Evolutionary conservation across 2,888 invertebrate species (phyloP).

Genomic region (Prosopocoilus inquinatus): DNA sequence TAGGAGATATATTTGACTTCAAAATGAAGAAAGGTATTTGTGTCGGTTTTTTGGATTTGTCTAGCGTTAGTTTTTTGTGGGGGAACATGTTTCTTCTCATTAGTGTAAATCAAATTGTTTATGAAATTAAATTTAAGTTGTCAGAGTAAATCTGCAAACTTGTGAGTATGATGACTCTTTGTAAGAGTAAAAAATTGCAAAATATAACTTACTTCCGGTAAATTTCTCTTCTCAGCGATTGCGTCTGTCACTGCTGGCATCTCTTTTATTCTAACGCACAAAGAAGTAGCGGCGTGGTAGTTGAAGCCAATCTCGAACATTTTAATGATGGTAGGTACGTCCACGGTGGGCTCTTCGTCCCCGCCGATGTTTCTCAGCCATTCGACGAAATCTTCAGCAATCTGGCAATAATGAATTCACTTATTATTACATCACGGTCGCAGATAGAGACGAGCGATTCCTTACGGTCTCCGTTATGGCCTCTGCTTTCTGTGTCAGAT

Average conservation of each 20-base stretch:
- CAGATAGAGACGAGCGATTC: not conserved
- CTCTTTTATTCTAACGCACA: slow-evolving; percentile 57
- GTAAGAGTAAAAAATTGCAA: slow-evolving; percentile 38
- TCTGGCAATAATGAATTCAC: slow-evolving; percentile 30
- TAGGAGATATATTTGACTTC: too few relatives aligned
- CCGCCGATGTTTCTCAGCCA: slow-evolving; percentile 43
- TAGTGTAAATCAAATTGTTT: too few relatives aligned
- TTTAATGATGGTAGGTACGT: slow-evolving; percentile 40
- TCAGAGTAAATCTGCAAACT: too few relatives aligned
- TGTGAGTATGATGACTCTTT: not conserved
- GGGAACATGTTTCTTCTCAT: too few relatives aligned
- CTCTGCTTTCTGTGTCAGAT: slow-evolving; percentile 43
- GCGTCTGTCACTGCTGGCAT: slow-evolving; percentile 58
- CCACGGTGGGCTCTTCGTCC: slow-evolving; percentile 37
- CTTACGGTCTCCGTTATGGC: slow-evolving; percentile 41
- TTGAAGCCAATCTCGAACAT: slow-evolving; percentile 59
- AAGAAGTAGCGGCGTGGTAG: slow-evolving; percentile 56
- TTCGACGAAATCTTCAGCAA: slow-evolving; percentile 45
- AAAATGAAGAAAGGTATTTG: too few relatives aligned
- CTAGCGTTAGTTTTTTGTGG: too few relatives aligned
- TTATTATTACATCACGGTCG: not conserved
- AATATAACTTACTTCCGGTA: slow-evolving; percentile 50
- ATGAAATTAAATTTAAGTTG: too few relatives aligned
- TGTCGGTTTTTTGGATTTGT: too few relatives aligned
- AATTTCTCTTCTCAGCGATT: slow-evolving; percentile 54